phyloP scores from a whole-genome alignment of 2,888 invertebrate species.

The Congeria kusceri region DNA sequence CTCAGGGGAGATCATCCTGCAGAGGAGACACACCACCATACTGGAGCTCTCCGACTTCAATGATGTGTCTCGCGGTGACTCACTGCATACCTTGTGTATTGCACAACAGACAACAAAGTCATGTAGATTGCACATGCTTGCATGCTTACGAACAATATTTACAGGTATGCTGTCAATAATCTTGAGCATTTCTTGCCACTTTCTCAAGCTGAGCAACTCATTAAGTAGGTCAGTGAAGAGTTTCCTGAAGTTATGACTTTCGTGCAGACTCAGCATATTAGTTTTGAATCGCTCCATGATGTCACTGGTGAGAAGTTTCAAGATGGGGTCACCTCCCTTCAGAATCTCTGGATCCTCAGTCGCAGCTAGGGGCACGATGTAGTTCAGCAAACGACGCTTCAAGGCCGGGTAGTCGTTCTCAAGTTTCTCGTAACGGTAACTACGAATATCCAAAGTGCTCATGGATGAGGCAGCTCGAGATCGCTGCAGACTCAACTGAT shows the following conservation, averaged over 20 bases:
- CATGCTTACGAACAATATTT: slow-evolving; percentile 61
- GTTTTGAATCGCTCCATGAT: slow-evolving; percentile 77
- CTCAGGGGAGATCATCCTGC: slow-evolving; percentile 67
- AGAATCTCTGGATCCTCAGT: slow-evolving; percentile 78
- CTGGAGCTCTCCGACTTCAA: slow-evolving; percentile 50
- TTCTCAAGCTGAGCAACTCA: slow-evolving; percentile 68
- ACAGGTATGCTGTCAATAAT: slow-evolving; percentile 77
- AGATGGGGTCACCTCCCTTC: slow-evolving; percentile 74
- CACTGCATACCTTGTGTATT: slow-evolving; percentile 49
- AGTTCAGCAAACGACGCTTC: slow-evolving; percentile 78
- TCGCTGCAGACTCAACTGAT: slow-evolving; percentile 25
- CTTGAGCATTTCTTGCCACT: slow-evolving; percentile 74
- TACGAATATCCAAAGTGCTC: slow-evolving; percentile 79
- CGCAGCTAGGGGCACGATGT: slow-evolving; percentile 78
- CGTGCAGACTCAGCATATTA: slow-evolving; percentile 78
- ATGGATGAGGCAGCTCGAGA: slow-evolving; percentile 75
- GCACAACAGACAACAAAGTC: slow-evolving; percentile 78
- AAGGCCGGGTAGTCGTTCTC: slow-evolving; percentile 78
- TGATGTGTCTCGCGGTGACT: slow-evolving; percentile 7
- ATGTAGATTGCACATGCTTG: slow-evolving; percentile 71
- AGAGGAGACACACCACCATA: slow-evolving; percentile 61
- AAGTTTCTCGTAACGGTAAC: slow-evolving; percentile 81
- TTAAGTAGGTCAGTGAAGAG: slow-evolving; percentile 73
- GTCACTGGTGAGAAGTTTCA: slow-evolving; percentile 79
- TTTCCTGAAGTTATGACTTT: slow-evolving; percentile 71